These are phyloP conservation scores for Sebastes baramenuke DNA, from an alignment of 2,797 vertebrate genomes.

Conservation along the genomic window DNA sequence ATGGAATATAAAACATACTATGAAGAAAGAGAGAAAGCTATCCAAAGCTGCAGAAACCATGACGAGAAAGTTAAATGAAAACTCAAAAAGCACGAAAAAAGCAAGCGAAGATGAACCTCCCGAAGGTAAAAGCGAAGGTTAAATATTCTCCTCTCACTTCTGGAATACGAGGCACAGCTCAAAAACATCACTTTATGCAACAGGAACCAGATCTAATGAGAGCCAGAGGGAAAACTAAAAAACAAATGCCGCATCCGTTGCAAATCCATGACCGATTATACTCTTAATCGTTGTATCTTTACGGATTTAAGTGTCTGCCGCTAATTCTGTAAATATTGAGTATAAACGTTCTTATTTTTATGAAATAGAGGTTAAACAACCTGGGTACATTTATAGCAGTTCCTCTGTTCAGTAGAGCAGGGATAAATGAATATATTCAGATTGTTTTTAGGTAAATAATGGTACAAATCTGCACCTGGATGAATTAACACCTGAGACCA, in stretches of 20 bases:
- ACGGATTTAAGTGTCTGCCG: neutral
- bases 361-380: neutral
- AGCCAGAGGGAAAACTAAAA: neutral
- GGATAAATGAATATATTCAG: neutral
- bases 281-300: neutral
- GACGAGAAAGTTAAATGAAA: neutral
- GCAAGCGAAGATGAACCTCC: neutral
- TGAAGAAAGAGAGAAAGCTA: neutral
- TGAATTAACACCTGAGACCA: neutral
- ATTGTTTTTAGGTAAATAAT: neutral
- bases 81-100: neutral
- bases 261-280: neutral
- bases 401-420: neutral
- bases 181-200: neutral
- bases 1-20: neutral
- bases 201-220: neutral
- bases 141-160: neutral
- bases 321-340: neutral
- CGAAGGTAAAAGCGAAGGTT: neutral
- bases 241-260: neutral
- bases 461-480: neutral
- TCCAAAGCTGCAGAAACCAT: neutral
- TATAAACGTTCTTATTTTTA: accelerated
- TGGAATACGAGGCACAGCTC: neutral
- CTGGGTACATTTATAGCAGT: neutral